Conservation (phyloP, 2,888 invertebrate genomes). For the Tachina grossa region DNA sequence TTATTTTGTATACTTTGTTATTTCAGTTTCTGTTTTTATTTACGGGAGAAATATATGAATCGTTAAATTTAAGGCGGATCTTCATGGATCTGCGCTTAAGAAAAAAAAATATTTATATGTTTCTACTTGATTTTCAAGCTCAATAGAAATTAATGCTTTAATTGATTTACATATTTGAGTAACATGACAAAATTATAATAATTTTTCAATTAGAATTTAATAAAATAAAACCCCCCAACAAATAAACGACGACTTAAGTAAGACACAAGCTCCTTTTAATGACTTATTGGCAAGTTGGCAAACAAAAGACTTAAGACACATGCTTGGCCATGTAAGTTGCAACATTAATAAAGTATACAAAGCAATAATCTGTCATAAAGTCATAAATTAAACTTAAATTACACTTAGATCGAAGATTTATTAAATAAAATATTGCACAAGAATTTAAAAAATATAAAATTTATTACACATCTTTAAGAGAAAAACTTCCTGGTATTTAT, state of each 20-base stretch:
- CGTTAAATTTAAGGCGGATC: constrained; percentile 70
- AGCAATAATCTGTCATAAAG: constrained; percentile 41
- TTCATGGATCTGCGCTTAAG: constrained; percentile 42
- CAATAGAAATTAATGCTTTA: constrained; percentile 38
- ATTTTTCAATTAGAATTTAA: constrained; percentile 51
- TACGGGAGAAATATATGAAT: constrained; percentile 32
- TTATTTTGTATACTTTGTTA: constrained; percentile 18
- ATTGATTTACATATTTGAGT: constrained; percentile 68
- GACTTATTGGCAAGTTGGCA: constrained; percentile 22
- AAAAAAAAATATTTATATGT: constrained; percentile 35
- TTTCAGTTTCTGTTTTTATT: background rate
- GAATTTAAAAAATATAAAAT: background rate
- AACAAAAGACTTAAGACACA: constrained; percentile 61
- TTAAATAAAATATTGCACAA: background rate
- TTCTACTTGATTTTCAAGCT: constrained; percentile 13
- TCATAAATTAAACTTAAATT: constrained; percentile 53
- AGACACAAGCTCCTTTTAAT: constrained; percentile 10
- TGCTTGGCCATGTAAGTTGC: background rate
- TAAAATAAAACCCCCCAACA: background rate
- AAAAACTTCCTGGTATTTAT: constrained; percentile 25
- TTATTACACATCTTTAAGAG: background rate
- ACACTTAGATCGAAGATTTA: constrained; percentile 6
- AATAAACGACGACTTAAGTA: background rate
- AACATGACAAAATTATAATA: constrained; percentile 63
- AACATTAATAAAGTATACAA: background rate